Conservation (phyloP, 2,113 vertebrate genomes). For the Platichthys flesus region DNA sequence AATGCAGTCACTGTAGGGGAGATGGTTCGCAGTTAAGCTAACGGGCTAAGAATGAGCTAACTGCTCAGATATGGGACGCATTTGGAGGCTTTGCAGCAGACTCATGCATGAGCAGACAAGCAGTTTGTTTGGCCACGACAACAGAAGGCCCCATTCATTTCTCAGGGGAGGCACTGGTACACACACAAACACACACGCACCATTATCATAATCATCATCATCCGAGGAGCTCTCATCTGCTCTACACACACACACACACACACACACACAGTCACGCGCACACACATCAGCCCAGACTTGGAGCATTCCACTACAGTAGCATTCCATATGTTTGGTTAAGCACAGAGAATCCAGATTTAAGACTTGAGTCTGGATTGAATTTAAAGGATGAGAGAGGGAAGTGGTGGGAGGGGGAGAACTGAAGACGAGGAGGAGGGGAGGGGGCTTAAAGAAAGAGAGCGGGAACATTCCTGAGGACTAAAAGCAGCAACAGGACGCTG, state of each 20-base stretch:
- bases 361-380: conserved; percentile 74
- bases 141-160: conserved; percentile 78
- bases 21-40: conserved; percentile 69
- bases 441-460: background rate
- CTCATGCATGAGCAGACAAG: conserved; percentile 80
- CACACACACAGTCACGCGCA: conserved; percentile 8
- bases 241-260: conserved; percentile 27
- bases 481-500: conserved; percentile 26
- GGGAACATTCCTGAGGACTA: conserved; percentile 49
- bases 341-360: conserved; percentile 77
- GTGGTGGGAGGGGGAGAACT: background rate
- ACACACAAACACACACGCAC: conserved; percentile 43
- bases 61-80: conserved; percentile 71
- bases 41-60: conserved; percentile 71
- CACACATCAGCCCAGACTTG: conserved; percentile 45
- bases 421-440: background rate
- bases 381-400: conserved; percentile 64
- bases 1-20: conserved; percentile 70
- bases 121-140: conserved; percentile 73
- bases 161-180: conserved; percentile 56
- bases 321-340: conserved; percentile 80
- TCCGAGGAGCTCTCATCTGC: conserved; percentile 62
- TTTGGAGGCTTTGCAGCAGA: conserved; percentile 65
- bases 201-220: conserved; percentile 32
- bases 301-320: conserved; percentile 79